phyloP scores from a whole-genome alignment of 2,888 invertebrate genomes.

The Pinctada fucata region DNA sequence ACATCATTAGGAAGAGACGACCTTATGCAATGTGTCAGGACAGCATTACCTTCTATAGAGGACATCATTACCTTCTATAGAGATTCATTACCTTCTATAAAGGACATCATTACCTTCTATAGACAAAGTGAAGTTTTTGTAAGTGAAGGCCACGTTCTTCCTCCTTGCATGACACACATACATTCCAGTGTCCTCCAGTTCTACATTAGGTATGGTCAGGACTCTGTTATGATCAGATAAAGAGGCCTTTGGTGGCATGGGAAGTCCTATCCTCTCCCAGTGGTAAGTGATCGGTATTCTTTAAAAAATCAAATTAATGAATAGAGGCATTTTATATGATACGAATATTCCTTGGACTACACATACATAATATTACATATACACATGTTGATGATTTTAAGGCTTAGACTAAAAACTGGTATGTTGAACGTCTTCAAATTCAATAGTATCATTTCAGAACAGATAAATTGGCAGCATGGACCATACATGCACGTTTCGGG shows the following conservation, averaged over 20 bases:
- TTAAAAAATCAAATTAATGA: neutral
- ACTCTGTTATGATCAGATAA: constrained; percentile 90
- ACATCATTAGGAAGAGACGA: too few relatives aligned
- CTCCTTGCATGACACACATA: constrained; percentile 87
- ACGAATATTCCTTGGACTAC: neutral
- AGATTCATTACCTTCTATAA: too few relatives aligned
- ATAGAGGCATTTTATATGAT: neutral
- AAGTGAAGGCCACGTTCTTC: constrained; percentile 27
- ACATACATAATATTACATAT: neutral
- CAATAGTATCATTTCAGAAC: too few relatives aligned
- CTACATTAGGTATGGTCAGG: constrained; percentile 89
- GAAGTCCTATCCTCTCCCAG: constrained; percentile 58
- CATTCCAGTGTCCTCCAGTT: constrained; percentile 94
- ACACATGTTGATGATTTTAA: neutral
- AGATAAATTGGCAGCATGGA: too few relatives aligned
- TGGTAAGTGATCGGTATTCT: constrained; percentile 62
- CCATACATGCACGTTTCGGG: too few relatives aligned
- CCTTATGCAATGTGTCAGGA: too few relatives aligned
- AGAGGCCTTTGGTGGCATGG: constrained; percentile 82
- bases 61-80: too few relatives aligned
- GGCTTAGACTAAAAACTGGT: too few relatives aligned
- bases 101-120: constrained; percentile 48
- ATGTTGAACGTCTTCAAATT: too few relatives aligned
- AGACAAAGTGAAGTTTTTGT: constrained; percentile 44
- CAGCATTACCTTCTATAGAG: too few relatives aligned